phyloP scores from a whole-genome alignment of 92 coral and sea anemone species.

The Nematostella vectensis region DNA sequence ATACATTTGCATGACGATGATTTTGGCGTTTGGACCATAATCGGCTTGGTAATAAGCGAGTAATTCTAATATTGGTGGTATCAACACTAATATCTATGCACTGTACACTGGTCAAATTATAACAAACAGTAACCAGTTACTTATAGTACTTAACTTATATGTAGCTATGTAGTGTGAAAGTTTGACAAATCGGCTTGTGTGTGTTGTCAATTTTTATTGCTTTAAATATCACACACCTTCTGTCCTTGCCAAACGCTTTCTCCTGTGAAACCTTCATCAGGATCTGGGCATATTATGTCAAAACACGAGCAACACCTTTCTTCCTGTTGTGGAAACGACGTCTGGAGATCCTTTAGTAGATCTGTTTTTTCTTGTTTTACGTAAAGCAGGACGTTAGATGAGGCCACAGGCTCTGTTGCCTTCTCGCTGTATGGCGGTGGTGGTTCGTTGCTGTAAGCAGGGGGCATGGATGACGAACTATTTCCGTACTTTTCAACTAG shows the following conservation, averaged over 20 bases:
- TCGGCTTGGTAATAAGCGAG: too few relatives aligned
- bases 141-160: too few relatives aligned
- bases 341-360: slow-evolving; percentile 42
- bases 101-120: too few relatives aligned
- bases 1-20: too few relatives aligned
- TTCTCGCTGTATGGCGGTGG: slow-evolving; percentile 74
- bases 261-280: slow-evolving; percentile 75
- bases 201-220: too few relatives aligned
- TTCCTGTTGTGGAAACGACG: slow-evolving; percentile 33
- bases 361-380: slow-evolving; percentile 52
- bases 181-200: too few relatives aligned
- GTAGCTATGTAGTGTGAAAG: too few relatives aligned
- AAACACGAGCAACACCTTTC: slow-evolving; percentile 89
- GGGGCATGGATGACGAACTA: slow-evolving; percentile 4
- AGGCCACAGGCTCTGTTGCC: slow-evolving; percentile 18
- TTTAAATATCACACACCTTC: too few relatives aligned
- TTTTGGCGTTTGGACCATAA: too few relatives aligned
- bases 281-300: slow-evolving; percentile 75
- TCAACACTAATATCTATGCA: too few relatives aligned
- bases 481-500: slow-evolving; percentile 25
- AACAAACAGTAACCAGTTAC: too few relatives aligned
- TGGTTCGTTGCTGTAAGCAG: slow-evolving; percentile 34
- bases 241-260: slow-evolving; percentile 74
- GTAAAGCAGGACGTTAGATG: slow-evolving; percentile 45
- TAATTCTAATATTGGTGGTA: too few relatives aligned